phyloP scores from a whole-genome alignment of 92 coral and sea anemone genomes.

The Siderastrea siderea region DNA sequence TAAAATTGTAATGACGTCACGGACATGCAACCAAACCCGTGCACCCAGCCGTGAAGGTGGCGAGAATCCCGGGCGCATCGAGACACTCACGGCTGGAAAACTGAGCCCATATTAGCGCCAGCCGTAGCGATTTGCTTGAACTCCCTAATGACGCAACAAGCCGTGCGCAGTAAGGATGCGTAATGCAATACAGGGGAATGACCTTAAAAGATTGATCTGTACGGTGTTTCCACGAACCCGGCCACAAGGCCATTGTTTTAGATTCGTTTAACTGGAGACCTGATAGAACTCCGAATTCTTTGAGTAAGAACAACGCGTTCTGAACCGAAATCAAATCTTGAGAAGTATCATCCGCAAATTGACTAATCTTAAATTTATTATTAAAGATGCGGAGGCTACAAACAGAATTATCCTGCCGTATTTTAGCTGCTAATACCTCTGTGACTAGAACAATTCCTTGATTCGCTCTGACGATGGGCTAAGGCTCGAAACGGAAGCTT shows the following conservation, averaged over 20 bases:
- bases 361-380: too few species aligned
- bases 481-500: too few species aligned
- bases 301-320: not conserved
- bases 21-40: too few species aligned
- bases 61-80: too few species aligned
- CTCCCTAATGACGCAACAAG: too few species aligned
- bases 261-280: not conserved
- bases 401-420: not conserved
- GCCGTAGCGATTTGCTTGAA: not conserved
- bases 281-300: not conserved
- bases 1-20: too few species aligned
- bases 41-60: too few species aligned
- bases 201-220: not conserved
- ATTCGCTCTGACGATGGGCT: too few species aligned
- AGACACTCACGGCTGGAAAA: too few species aligned
- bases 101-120: too few species aligned
- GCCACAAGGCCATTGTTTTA: not conserved
- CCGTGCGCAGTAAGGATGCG: too few species aligned
- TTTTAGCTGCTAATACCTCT: not conserved
- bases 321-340: not conserved
- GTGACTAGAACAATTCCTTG: not conserved
- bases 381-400: not conserved
- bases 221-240: not conserved
- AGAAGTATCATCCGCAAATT: not conserved
- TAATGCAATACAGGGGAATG: too few species aligned